A percentile compares a stretch with the other conserved stretches of the same genome.
Evolutionary conservation across 2,113 vertebrate genomes (phyloP).

Genomic region (Hystrix cristata): DNA sequence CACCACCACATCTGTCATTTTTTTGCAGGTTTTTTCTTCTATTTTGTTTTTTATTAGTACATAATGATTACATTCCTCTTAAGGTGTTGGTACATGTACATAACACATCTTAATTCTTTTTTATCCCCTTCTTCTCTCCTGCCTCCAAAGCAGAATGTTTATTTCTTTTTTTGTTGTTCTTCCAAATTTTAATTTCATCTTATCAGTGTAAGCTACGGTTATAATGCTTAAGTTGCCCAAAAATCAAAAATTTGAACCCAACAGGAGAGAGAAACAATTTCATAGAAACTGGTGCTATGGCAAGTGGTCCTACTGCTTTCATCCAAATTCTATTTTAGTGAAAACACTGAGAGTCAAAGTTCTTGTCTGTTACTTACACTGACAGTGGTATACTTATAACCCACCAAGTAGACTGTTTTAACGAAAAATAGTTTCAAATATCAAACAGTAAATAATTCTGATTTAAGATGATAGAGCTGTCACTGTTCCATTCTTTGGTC

Average conservation of each 20-base stretch:
- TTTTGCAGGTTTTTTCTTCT: not conserved
- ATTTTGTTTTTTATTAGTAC: not conserved
- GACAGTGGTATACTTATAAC: not conserved
- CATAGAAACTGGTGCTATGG: not conserved
- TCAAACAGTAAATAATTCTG: not conserved
- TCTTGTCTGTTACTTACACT: not conserved
- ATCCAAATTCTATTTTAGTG: not conserved
- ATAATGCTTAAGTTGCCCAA: not conserved
- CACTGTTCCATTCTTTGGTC: not conserved
- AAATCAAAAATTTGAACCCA: constrained; percentile 14
- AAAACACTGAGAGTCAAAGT: not conserved
- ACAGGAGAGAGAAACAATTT: not conserved
- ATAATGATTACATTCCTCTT: not conserved
- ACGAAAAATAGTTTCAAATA: not conserved
- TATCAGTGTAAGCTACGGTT: not conserved
- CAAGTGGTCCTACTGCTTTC: not conserved
- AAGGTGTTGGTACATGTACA: not conserved
- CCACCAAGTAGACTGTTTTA: not conserved
- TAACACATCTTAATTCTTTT: not conserved
- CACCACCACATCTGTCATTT: not conserved
- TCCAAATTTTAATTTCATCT: not conserved
- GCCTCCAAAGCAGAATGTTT: not conserved
- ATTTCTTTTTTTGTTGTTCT: not conserved
- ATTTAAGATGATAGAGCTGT: not conserved
- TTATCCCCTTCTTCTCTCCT: not conserved